These are phyloP conservation scores for Blastobasis lacticolella DNA, from an alignment of 2,888 invertebrate species.

Conservation along the genomic window DNA sequence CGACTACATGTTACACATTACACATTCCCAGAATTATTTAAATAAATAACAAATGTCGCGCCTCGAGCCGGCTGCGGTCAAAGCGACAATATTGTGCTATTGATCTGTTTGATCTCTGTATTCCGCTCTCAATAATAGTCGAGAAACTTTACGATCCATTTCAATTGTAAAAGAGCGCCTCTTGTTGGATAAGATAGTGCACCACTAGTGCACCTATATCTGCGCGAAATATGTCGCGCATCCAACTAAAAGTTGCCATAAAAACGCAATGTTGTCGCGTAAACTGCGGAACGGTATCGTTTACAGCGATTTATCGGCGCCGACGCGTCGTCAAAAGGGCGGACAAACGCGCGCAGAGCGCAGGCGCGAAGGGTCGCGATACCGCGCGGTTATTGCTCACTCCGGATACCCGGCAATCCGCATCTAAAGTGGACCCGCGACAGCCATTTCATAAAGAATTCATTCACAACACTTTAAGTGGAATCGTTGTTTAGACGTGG, in stretches of 20 bases:
- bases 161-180: too few relatives aligned
- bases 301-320: not conserved
- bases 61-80: not conserved
- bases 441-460: slow-evolving; percentile 10
- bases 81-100: not conserved
- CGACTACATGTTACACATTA: slow-evolving; percentile 15
- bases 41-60: slow-evolving; percentile 9
- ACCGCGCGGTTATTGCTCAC: slow-evolving; percentile 13
- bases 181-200: too few relatives aligned
- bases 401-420: slow-evolving; percentile 10
- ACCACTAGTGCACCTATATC: too few relatives aligned
- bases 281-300: not conserved
- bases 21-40: slow-evolving; percentile 24
- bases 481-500: too few relatives aligned
- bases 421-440: slow-evolving; percentile 14
- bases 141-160: too few relatives aligned
- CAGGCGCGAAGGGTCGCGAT: not conserved
- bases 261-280: not conserved
- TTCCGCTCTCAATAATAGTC: too few relatives aligned
- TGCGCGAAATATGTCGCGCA: not conserved
- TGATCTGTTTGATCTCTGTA: too few relatives aligned
- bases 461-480: too few relatives aligned
- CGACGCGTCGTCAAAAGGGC: slow-evolving; percentile 2
- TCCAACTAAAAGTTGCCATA: not conserved
- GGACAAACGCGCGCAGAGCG: not conserved